Evolutionary conservation across 2,888 invertebrate species (phyloP), one percentile per base, ranked within the genome.

Genomic region (Limnephilus rhombicus): DNA sequence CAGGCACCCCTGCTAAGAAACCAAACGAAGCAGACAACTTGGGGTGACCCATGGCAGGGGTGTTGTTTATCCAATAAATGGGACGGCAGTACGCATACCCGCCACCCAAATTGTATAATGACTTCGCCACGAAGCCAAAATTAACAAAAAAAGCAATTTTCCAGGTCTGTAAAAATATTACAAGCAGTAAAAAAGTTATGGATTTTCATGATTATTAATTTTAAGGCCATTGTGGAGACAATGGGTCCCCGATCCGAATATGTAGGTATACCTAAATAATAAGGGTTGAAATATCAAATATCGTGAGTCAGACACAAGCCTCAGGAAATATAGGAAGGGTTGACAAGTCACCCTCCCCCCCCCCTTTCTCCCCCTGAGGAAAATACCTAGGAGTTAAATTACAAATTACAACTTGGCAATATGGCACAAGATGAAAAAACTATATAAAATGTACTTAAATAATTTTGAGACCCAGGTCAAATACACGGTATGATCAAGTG

Each of bases 231-330:
- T n/a, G n/a, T n/a, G n/a, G n/a, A n/a, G n/a, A n/a, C n/a, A n/a
- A n/a, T n/a, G n/a, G n/a, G 49, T 49, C 3, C 49, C 49, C 49
- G 0, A 4, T 15, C 49, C 15, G 15, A 49, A 49, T 15, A 49
- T 49, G 15, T 68, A 34, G 18, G 34, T 18, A n/a, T n/a, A 83
- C 15, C 83, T 11, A 37, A 83, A 37, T 83, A 37, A 83, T 37
- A 34, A 34, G 29, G 29, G 24, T n/a, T 24, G 83, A 83, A 83
- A 34, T 68, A 68, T 68, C 7, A 24, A 37, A 37, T 83, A 5
- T 18, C 31, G 5, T 87, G 87, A 87, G 49, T 87, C 87, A 87
- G 49, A 34, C 83, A 37, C 37, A 41, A 37, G 83, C 18, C 37
- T 24, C 1, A 83, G 24, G 45, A 45, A 45, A 45, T 45, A 45